Percentiles rank a stretch among this genome's conserved stretches.
Conservation (phyloP, 2,113 vertebrate genomes). For the Laticauda laticaudata region DNA sequence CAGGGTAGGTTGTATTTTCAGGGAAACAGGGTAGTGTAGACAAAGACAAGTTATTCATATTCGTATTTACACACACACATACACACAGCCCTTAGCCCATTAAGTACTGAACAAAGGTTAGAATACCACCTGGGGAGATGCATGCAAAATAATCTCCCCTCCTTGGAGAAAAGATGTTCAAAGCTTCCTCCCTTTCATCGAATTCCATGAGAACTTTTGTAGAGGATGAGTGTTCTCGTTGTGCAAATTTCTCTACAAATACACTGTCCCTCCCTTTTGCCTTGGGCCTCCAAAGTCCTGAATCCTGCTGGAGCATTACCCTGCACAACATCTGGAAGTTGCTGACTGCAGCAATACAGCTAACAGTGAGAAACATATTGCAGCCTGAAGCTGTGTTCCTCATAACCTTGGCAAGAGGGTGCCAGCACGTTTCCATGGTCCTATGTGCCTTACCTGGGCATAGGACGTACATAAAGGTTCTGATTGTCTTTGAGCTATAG, state of each 20-base stretch:
- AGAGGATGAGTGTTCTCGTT: neutral
- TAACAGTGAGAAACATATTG: neutral
- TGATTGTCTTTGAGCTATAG: neutral
- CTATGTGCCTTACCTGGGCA: neutral
- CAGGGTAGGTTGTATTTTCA: too few relatives aligned
- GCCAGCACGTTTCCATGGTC: neutral
- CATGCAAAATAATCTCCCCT: neutral
- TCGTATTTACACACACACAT: neutral
- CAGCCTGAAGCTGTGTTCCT: neutral
- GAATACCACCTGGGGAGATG: neutral
- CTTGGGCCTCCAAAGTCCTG: neutral
- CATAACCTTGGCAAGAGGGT: neutral
- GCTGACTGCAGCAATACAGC: neutral
- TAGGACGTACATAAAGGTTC: neutral
- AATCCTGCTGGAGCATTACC: neutral
- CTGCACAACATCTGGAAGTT: neutral
- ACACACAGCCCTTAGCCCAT: neutral
- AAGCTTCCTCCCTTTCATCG: neutral
- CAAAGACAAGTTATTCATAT: neutral
- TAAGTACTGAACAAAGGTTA: neutral
- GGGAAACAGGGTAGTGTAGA: neutral
- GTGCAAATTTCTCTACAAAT: neutral
- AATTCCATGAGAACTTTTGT: neutral
- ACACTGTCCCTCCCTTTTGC: neutral
- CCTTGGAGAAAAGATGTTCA: neutral